Conservation (phyloP, 2,797 vertebrate genomes). For the Ceryle rudis region DNA sequence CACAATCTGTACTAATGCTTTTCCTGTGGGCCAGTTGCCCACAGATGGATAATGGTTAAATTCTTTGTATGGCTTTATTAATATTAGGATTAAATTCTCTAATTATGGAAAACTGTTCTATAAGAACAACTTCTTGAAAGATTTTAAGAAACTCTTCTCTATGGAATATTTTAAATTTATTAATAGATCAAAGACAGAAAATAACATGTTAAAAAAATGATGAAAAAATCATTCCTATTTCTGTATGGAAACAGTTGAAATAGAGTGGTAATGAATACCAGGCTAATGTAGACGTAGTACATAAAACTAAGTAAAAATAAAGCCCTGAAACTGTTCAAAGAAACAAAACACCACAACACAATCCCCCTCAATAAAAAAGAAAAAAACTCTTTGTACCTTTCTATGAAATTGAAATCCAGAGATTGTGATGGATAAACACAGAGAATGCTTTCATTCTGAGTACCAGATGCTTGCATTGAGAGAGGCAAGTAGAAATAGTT, state of each 20-base stretch:
- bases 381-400: background rate
- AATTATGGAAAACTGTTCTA: background rate
- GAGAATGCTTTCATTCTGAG: background rate
- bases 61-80: background rate
- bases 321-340: background rate
- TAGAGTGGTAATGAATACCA: background rate
- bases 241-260: background rate
- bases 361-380: background rate
- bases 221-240: background rate
- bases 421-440: background rate
- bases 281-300: background rate
- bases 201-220: background rate
- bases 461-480: constrained; percentile 15
- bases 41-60: background rate
- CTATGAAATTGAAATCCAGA: constrained; percentile 45
- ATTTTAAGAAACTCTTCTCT: background rate
- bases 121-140: background rate
- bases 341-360: background rate
- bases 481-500: background rate
- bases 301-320: background rate
- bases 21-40: background rate
- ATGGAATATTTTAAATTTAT: background rate
- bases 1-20: background rate
- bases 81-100: background rate
- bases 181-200: background rate